Evolutionary conservation across 2,797 vertebrate species (phyloP), one percentile per base, ranked within the genome.

Genomic region (Emydoidea blandingii): DNA sequence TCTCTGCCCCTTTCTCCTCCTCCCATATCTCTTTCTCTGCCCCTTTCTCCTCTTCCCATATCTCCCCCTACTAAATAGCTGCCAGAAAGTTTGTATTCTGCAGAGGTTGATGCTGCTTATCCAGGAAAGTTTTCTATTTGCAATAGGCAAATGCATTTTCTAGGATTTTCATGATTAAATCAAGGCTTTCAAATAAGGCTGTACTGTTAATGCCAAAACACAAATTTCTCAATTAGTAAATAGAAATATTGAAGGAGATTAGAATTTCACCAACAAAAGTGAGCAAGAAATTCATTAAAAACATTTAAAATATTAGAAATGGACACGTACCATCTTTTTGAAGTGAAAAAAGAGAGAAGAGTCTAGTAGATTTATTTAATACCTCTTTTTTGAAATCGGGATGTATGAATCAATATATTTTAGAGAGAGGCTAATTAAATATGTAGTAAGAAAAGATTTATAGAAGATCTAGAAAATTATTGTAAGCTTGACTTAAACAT

Each of bases 81-180:
- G 95, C 93, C 57, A 12, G 94, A 92, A 92, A 91, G 62, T 88
- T 96, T 78, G 52, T 84, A 93, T 97, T 97, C 97, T 1, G 1
- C 65, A 87, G 93, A 91, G 57, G 95, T 92, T 82, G 53, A 41
- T 96, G 89, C n/a, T 25, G 19, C 83, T 96, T 96, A 96, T 96
- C 88, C 96, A 94, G 90, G 83, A 80, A 96, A 96, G 93, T 93
- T 65, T 97, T 90, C 78, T 91, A 49, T 87, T 93, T 96, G 96
- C 94, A 84, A 56, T 3, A 92, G 96, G 91, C 88, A 59, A 88
- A 81, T 82, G 87, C 83, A 80, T 96, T 94, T 91, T 90, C 86
- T 92, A 96, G 90, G 87, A 50, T 50, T 50, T 50, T 90, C 50
- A 41, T 21, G 80, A 95, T 86, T 94, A 96, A 96, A 95, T 92